Conservation (phyloP, 2,797 vertebrate species). For the Phoebastria nigripes region DNA sequence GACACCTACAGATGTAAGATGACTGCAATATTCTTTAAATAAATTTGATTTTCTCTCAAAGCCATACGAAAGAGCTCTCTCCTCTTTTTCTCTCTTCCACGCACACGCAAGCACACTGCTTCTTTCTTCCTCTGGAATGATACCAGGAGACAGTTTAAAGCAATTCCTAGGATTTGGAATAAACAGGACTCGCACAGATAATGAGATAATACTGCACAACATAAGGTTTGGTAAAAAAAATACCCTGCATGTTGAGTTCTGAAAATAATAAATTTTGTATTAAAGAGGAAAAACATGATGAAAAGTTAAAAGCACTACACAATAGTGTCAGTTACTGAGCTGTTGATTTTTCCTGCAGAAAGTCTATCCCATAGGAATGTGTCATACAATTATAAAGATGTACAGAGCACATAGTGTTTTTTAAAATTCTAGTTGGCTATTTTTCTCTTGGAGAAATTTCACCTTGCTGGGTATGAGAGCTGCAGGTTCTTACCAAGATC, state of each 20-base stretch:
- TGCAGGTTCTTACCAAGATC: constrained; percentile 1
- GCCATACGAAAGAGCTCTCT: neutral
- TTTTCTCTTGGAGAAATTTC: constrained; percentile 2
- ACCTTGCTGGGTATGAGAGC: neutral
- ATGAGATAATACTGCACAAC: neutral
- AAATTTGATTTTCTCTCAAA: neutral
- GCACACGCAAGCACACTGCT: neutral
- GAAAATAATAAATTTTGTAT: neutral
- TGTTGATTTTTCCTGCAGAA: neutral
- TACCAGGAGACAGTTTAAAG: neutral
- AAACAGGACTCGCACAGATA: neutral
- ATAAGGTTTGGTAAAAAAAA: neutral
- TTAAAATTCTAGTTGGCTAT: neutral
- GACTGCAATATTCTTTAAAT: neutral
- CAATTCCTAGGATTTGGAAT: neutral
- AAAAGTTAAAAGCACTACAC: neutral
- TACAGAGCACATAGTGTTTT: neutral
- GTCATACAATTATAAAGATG: neutral
- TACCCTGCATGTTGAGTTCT: neutral
- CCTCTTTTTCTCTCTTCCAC: neutral
- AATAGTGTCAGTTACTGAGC: neutral
- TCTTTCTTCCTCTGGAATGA: neutral
- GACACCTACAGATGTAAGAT: neutral
- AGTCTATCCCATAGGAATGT: neutral
- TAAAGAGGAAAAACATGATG: neutral